These are phyloP conservation scores for Caranx ignobilis DNA, from an alignment of 2,113 vertebrate genomes.

Conservation along the genomic window DNA sequence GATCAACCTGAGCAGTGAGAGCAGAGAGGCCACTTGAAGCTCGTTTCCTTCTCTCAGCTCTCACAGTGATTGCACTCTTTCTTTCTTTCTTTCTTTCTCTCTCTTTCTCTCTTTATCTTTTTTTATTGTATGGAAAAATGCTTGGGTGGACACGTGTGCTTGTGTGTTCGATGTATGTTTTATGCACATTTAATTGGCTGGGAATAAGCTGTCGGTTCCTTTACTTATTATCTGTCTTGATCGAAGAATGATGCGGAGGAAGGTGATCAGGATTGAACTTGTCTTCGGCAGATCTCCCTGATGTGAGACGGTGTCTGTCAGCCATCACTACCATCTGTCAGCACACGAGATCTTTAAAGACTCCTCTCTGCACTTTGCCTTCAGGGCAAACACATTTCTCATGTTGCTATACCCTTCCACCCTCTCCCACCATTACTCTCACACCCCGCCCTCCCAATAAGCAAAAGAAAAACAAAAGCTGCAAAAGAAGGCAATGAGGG, in stretches of 20 bases:
- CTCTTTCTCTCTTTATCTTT: neutral
- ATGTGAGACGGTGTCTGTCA: constrained; percentile 74
- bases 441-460: constrained; percentile 43
- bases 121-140: neutral
- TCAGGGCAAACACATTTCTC: constrained; percentile 75
- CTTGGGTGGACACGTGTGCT: neutral
- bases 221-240: constrained; percentile 37
- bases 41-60: neutral
- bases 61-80: fast-evolving
- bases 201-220: neutral
- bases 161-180: neutral
- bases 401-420: constrained; percentile 48
- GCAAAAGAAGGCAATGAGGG: constrained; percentile 68
- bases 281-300: constrained; percentile 61
- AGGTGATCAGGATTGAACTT: constrained; percentile 56
- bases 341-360: constrained; percentile 72
- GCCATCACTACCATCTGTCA: constrained; percentile 77
- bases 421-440: constrained; percentile 15
- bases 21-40: constrained; percentile 43
- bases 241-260: constrained; percentile 16
- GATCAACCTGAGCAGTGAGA: constrained; percentile 33
- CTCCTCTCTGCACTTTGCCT: constrained; percentile 75
- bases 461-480: constrained; percentile 72
- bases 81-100: neutral
- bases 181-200: constrained; percentile 43